phyloP scores from a whole-genome alignment of 2,113 vertebrate genomes.

The Dasyurus viverrinus region DNA sequence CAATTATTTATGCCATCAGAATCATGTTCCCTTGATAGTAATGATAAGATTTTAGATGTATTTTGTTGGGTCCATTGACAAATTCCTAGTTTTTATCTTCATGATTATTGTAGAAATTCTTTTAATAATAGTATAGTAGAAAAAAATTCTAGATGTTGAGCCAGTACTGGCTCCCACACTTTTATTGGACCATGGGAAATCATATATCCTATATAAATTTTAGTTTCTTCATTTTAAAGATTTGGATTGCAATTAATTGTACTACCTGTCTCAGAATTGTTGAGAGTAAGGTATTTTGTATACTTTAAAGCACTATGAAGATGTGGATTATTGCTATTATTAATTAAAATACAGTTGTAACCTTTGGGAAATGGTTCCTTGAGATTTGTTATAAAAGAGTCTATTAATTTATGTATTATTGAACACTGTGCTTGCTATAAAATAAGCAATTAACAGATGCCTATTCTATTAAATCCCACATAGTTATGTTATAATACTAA shows the following conservation, averaged over 20 bases:
- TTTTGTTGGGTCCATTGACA: not conserved
- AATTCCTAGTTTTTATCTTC: not conserved
- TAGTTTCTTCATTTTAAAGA: not conserved
- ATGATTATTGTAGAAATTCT: not conserved
- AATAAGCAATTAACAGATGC: not conserved
- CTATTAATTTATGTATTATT: not conserved
- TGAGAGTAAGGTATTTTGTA: not conserved
- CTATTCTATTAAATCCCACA: not conserved
- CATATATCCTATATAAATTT: not conserved
- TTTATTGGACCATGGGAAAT: not conserved
- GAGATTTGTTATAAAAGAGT: not conserved
- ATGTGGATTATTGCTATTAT: not conserved
- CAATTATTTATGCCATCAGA: not conserved
- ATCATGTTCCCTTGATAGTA: constrained; percentile 1
- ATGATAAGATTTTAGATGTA: not conserved
- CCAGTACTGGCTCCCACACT: not conserved
- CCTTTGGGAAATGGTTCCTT: constrained; percentile 18
- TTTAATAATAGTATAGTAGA: not conserved
- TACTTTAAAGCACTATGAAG: not conserved
- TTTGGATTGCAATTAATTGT: not conserved
- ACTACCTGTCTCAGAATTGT: not conserved
- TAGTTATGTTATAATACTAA: constrained; percentile 17
- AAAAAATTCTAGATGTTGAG: not conserved
- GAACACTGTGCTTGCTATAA: not conserved
- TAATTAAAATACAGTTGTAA: constrained; percentile 25